Evolutionary conservation across 2,797 vertebrate genomes (phyloP), one percentile per base, ranked within the genome.

Genomic region (Oreonectes daqikongensis): DNA sequence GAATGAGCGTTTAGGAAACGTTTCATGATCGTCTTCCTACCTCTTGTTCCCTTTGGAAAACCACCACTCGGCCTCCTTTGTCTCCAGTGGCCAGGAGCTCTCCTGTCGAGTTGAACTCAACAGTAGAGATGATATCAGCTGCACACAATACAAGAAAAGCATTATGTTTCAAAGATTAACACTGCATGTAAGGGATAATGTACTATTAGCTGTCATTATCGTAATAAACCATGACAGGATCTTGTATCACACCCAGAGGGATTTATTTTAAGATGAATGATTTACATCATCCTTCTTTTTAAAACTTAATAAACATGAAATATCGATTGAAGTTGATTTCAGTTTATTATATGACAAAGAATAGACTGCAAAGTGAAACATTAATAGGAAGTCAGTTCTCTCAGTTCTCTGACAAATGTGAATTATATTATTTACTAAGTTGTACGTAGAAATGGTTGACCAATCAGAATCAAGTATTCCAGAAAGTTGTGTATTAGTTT

Each of bases 51-150:
- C 95, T 93, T 77, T 96, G 95, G 87, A 96, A 96, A 91, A 96
- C 95, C 83, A 96, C 95, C 89, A 96, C 95, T 68, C 95, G 93
- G 84, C 95, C 95, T 86, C 95, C 95, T 87, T 95, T 96, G 93
- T 96, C 95, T 83, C 95, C 95, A 71, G 95, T 96, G 72, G 95
- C 95, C 89, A 96, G 92, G 81, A 96, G 89, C 90, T 96, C 95
- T 90, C 95, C 95, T 0, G 95, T 95, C 90, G 93, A 93, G 93
- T 95, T 95, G 91, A 96, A 96, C 91, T 96, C 95, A 87, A 95
- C 95, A 72, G 95, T 95, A 88, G 95, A 96, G 92, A 96, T 95
- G 91, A 96, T 95, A 93, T 96, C 95, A 93, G 95, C 95, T 94
- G 90, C 82, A 75, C 15, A 63, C 10, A 79, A 53, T 20, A 73